phyloP scores from a whole-genome alignment of 2,888 invertebrate genomes.

The Mythimna ferrago region DNA sequence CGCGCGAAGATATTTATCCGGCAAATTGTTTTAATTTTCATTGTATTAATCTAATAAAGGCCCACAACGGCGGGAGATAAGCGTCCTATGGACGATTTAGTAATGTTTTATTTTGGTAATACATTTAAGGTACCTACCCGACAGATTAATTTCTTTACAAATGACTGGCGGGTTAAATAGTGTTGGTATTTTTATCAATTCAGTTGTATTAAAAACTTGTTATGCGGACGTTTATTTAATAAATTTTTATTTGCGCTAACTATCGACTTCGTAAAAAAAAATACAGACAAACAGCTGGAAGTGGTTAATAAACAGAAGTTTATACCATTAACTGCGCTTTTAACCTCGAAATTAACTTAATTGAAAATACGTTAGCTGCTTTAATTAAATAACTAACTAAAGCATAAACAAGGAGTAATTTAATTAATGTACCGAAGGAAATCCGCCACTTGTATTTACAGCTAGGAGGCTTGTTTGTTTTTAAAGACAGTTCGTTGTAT shows the following conservation, averaged over 20 bases:
- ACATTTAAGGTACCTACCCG: constrained; percentile 73
- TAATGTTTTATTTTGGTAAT: constrained; percentile 83
- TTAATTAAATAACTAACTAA: constrained; percentile 53
- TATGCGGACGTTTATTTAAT: constrained; percentile 4
- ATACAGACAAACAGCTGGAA: constrained; percentile 22
- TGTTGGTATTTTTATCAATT: neutral
- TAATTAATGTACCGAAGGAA: constrained; percentile 59
- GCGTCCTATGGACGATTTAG: constrained; percentile 81
- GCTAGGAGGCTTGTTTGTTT: constrained; percentile 40
- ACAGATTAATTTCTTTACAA: constrained; percentile 77
- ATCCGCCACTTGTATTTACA: constrained; percentile 57
- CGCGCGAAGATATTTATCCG: constrained; percentile 90
- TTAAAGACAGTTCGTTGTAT: constrained; percentile 32
- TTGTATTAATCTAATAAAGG: constrained; percentile 90
- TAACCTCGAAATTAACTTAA: constrained; percentile 38
- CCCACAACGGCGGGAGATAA: constrained; percentile 88
- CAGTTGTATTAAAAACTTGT: neutral
- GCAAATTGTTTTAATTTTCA: constrained; percentile 91
- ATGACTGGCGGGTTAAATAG: constrained; percentile 49
- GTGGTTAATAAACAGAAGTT: constrained; percentile 21
- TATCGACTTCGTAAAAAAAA: constrained; percentile 9
- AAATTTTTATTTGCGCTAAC: constrained; percentile 8
- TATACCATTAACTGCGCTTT: constrained; percentile 37
- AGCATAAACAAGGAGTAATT: constrained; percentile 60
- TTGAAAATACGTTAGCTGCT: constrained; percentile 36